Conservation (phyloP, 30 jellyfish, hydroid and myxozoan genomes). For the Aurelia sp. region DNA sequence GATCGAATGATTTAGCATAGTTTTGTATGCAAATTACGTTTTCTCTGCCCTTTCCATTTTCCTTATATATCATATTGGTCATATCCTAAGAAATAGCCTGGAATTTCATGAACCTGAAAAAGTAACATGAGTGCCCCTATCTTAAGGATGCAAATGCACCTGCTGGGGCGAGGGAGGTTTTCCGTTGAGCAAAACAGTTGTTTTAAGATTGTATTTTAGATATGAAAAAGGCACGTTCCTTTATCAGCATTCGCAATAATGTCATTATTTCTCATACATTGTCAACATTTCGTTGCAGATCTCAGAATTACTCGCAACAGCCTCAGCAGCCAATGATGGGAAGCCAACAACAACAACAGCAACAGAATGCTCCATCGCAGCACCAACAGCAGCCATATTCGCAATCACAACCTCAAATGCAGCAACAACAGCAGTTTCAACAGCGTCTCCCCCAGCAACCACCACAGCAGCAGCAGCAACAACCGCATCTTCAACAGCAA, state of each 20-base stretch:
- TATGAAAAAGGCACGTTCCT: no score
- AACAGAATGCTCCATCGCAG: not conserved
- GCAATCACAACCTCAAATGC: slow-evolving; percentile 41
- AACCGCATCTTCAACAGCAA: slow-evolving; percentile 27
- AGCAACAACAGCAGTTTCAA: slow-evolving; percentile 23
- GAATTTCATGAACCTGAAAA: no score
- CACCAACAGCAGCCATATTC: slow-evolving; percentile 25
- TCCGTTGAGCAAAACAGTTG: no score
- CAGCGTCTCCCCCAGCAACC: not conserved
- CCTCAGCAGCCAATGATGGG: not conserved
- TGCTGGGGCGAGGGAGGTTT: no score
- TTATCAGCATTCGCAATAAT: not conserved
- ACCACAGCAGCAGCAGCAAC: slow-evolving; percentile 49
- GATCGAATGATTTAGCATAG: no score
- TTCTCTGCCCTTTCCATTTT: no score
- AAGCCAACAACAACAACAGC: slow-evolving; percentile 8
- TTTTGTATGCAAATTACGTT: no score
- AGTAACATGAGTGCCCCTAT: no score
- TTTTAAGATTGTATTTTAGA: no score
- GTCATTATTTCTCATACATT: not conserved
- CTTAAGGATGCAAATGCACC: no score
- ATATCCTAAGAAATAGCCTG: no score
- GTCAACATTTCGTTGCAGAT: not conserved
- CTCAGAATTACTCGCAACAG: slow-evolving; percentile 6
- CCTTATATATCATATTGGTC: no score